These are phyloP conservation scores for Temnothorax curvispinosus DNA, from an alignment of 1,140 invertebrate genomes.

Conservation along the genomic window DNA sequence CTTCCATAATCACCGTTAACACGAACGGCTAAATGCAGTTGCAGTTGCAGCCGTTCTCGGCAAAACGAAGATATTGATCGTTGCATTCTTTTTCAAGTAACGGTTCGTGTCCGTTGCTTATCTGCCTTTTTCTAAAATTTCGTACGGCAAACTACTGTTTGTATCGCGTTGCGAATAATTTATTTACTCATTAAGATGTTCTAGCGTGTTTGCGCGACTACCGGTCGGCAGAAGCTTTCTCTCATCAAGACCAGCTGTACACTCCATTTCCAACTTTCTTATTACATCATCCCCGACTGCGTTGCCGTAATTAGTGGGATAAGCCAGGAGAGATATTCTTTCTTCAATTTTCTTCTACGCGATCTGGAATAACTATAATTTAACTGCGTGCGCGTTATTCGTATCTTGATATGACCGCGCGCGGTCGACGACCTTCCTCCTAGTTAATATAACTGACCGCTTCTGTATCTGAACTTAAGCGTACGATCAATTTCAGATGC, in stretches of 20 bases:
- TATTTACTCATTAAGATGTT: slow-evolving; percentile 55
- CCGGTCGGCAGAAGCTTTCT: slow-evolving; percentile 38
- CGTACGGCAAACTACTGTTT: neutral
- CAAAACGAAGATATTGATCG: slow-evolving; percentile 23
- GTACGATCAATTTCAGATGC: slow-evolving; percentile 34
- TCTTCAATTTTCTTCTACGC: slow-evolving; percentile 21
- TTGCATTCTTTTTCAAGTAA: slow-evolving; percentile 14
- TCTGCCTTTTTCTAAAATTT: slow-evolving; percentile 21
- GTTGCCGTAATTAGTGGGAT: slow-evolving; percentile 46
- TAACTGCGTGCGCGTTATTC: slow-evolving; percentile 34
- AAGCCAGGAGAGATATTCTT: slow-evolving; percentile 39
- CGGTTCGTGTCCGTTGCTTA: neutral
- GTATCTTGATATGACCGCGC: slow-evolving; percentile 23
- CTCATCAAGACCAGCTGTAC: slow-evolving; percentile 48
- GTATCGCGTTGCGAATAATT: slow-evolving; percentile 26
- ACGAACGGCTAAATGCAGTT: neutral
- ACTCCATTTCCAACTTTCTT: slow-evolving; percentile 57
- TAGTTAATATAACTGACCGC: slow-evolving; percentile 4
- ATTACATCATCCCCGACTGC: slow-evolving; percentile 35
- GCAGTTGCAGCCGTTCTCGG: neutral
- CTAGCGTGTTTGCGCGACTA: slow-evolving; percentile 35
- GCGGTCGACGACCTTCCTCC: slow-evolving; percentile 35
- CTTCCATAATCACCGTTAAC: neutral
- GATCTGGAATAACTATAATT: slow-evolving; percentile 39
- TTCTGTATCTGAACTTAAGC: slow-evolving; percentile 10